Percentiles rank a stretch among this genome's conserved stretches.
Conservation (phyloP, 2,113 vertebrate species). For the Heterochromis multidens region DNA sequence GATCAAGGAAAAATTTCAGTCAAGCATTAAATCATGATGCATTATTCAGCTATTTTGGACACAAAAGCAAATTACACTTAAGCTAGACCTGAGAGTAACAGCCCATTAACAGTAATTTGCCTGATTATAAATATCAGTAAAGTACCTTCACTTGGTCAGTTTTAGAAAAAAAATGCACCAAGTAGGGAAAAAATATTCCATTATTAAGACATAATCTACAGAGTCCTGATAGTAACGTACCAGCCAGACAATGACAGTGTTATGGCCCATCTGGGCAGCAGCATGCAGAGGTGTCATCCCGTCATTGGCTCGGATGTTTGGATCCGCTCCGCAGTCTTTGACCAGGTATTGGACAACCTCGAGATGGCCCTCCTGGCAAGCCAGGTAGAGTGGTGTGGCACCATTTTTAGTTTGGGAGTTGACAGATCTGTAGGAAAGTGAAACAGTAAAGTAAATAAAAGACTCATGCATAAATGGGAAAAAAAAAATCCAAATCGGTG, state of each 20-base stretch:
- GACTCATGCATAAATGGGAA: not conserved
- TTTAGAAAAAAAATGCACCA: not conserved
- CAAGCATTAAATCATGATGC: not conserved
- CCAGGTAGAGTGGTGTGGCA: slow-evolving; percentile 98
- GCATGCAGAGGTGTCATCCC: slow-evolving; percentile 96
- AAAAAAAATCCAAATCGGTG: not conserved
- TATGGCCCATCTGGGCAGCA: slow-evolving; percentile 97
- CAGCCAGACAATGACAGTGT: slow-evolving; percentile 94
- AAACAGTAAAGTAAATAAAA: not conserved
- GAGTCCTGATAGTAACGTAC: slow-evolving; percentile 68
- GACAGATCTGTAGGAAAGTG: slow-evolving; percentile 78
- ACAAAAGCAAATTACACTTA: not conserved
- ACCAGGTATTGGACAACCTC: slow-evolving; percentile 93
- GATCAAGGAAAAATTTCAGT: accelerated
- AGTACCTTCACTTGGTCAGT: not conserved
- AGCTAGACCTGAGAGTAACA: not conserved
- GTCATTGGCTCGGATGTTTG: slow-evolving; percentile 84
- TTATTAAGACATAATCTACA: not conserved
- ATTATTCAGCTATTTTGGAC: not conserved
- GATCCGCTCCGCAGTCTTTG: slow-evolving; percentile 89
- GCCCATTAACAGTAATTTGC: not conserved
- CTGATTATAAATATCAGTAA: not conserved
- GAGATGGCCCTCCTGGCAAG: slow-evolving; percentile 98
- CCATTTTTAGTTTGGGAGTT: slow-evolving; percentile 95
- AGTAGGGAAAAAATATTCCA: not conserved